A percentile compares a stretch with the other conserved stretches of the same genome.
phyloP scores from a whole-genome alignment of 2,113 vertebrate genomes.

The Camarhynchus parvulus region DNA sequence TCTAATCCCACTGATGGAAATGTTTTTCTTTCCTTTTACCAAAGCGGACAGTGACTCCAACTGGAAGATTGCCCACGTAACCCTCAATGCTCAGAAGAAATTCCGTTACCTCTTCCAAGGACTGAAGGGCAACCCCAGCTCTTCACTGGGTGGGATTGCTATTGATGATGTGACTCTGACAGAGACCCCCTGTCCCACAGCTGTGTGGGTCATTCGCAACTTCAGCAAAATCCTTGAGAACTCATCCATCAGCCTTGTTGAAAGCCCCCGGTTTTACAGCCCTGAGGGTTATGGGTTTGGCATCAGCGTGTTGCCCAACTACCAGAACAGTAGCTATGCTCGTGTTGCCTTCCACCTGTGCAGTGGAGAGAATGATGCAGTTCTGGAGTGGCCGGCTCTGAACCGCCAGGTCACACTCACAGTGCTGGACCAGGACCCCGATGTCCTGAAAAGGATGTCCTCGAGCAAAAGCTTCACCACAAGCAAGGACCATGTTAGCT shows the following conservation, averaged over 20 bases:
- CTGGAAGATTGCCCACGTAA: slow-evolving; percentile 90
- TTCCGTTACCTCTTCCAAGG: slow-evolving; percentile 92
- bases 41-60: slow-evolving; percentile 77
- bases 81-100: slow-evolving; percentile 79
- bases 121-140: slow-evolving; percentile 69
- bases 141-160: slow-evolving; percentile 81
- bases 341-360: slow-evolving; percentile 82
- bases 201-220: slow-evolving; percentile 84
- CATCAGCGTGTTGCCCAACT: slow-evolving; percentile 72
- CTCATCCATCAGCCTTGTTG: neutral
- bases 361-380: slow-evolving; percentile 86
- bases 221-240: slow-evolving; percentile 80
- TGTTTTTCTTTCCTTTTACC: neutral
- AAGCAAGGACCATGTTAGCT: neutral
- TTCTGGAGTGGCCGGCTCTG: slow-evolving; percentile 87
- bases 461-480: slow-evolving; percentile 85
- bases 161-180: slow-evolving; percentile 87
- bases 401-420: slow-evolving; percentile 84
- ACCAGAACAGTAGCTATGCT: neutral
- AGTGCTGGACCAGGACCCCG: slow-evolving; percentile 87
- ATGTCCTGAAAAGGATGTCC: slow-evolving; percentile 86
- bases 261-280: slow-evolving; percentile 86
- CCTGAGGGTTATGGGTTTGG: slow-evolving; percentile 88
- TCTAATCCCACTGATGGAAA: neutral
- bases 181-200: slow-evolving; percentile 83